Evolutionary conservation across 2,888 invertebrate genomes (phyloP), one percentile per base, ranked within the genome.

Genomic region (Calliphora vomitoria): DNA sequence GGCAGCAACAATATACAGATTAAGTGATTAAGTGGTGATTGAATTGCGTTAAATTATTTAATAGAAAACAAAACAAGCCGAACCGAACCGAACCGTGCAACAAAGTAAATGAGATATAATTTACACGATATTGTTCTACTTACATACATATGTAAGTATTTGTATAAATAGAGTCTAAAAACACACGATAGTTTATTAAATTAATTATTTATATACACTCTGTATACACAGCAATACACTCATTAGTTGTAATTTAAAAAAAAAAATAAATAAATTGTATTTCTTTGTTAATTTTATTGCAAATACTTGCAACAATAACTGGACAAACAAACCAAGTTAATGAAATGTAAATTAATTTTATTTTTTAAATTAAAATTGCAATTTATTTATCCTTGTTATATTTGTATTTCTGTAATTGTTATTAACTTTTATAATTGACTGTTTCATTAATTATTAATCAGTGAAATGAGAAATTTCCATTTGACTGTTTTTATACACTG

Each of bases 21-120:
- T 25, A 25, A 25, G 25, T 25, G 25, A 18, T 15, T 35, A n/a
- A 38, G 11, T 20, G n/a, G 47, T 82, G 15, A 76, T 62, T 69
- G 50, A 82, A 68, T 38, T 53, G 50, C 25, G 13, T 55, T 71
- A 47, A 60, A 75, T 47, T 68, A 35, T 35, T 68, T 47, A 75
- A 47, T 75, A 13, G 38, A 41, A 53, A 31, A 58, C 35, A 66
- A n/a, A 69, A 44, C 15, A 18, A 11, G 58, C 31, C 38, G 18
- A 75, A 44, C 38, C 20, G 31, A 35, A 35, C 13, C 0, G 4
- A 31, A n/a, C 18, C 15, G 31, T 31, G 18, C 5, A 72, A 41
- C 11, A 47, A 44, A 13, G 13, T 0, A 38, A 72, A 25, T 25
- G 13, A 62, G 31, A 25, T 25, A 13, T 20, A 10, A 20, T 20